phyloP scores from a whole-genome alignment of 1,140 invertebrate genomes.

The Aphaenogaster floridana region DNA sequence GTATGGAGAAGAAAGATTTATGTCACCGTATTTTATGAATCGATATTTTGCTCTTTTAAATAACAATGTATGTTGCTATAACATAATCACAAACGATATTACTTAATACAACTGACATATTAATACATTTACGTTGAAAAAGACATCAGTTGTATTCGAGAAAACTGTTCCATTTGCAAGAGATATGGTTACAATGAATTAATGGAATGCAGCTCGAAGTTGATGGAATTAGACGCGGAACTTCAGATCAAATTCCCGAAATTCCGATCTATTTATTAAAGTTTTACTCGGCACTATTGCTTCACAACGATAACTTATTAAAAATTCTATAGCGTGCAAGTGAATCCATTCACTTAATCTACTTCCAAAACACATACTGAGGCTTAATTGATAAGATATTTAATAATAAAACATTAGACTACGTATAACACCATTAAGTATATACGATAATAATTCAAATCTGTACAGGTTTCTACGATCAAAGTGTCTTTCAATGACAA shows the following conservation, averaged over 20 bases:
- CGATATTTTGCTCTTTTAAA: background rate
- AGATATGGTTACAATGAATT: conserved; percentile 4
- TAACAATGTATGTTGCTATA: background rate
- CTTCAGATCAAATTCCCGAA: background rate
- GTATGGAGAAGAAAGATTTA: background rate
- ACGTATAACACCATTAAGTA: background rate
- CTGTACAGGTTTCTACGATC: background rate
- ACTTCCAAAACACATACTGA: background rate
- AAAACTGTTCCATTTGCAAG: background rate
- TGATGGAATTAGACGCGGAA: background rate
- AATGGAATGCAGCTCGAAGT: conserved; percentile 1
- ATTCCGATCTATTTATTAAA: conserved; percentile 19
- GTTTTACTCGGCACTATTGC: background rate
- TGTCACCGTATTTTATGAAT: background rate
- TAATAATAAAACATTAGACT: conserved; percentile 1
- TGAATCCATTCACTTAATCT: background rate
- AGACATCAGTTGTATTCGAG: background rate
- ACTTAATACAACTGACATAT: background rate
- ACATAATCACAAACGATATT: background rate
- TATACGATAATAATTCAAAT: background rate
- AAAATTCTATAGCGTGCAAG: background rate
- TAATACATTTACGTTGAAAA: background rate
- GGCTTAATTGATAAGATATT: background rate
- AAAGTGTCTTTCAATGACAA: background rate
- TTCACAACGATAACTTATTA: background rate